Evolutionary conservation across 2,888 invertebrate species (phyloP), one percentile per base, ranked within the genome.

Genomic region (Sympetrum striolatum): DNA sequence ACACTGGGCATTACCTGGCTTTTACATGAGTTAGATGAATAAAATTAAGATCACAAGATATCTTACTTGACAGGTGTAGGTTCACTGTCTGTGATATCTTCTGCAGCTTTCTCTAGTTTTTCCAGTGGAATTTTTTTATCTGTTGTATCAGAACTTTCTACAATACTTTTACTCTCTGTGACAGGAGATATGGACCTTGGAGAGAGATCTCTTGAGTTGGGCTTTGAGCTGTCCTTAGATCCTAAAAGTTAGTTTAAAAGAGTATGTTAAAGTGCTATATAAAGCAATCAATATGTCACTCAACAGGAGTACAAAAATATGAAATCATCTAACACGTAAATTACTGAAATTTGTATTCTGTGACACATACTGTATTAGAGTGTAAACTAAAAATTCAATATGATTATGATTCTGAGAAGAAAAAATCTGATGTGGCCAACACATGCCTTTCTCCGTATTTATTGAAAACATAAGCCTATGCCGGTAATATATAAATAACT

Each of bases 121-220:
- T 73, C 73, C 2, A 15, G 73, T 4, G 10, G 14, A 73, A 12
- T 73, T 73, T 73, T 39, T 4, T 37, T 81, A 18, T 91, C 91
- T 22, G 48, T 18, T 44, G 37, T 5, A 53, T 91, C 80, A 18
- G 25, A 31, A 53, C 93, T 81, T 94, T 94, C 90, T 93, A 94
- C 2, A 93, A 93, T 6, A 93, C 92, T 90, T 90, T 93, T 93
- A 60, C 92, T 93, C n/a, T 92, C 73, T 10, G 31, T 73, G 22
- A 95, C 95, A 0, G 97, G 97, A 0, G 97, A 97, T 92, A 96
- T 96, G 53, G 96, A 95, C 92, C 96, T 95, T 0, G 97, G 96
- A 25, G 91, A 91, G 18, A 91, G 79, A 35, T 86, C 86, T 22
- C 86, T 35, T 15, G 86, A 86, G 86, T 86, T 86, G 10, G 86